Evolutionary conservation across 2,888 invertebrate species (phyloP), one percentile per base, ranked within the genome.

Genomic region (Cataglyphis altisquamis): DNA sequence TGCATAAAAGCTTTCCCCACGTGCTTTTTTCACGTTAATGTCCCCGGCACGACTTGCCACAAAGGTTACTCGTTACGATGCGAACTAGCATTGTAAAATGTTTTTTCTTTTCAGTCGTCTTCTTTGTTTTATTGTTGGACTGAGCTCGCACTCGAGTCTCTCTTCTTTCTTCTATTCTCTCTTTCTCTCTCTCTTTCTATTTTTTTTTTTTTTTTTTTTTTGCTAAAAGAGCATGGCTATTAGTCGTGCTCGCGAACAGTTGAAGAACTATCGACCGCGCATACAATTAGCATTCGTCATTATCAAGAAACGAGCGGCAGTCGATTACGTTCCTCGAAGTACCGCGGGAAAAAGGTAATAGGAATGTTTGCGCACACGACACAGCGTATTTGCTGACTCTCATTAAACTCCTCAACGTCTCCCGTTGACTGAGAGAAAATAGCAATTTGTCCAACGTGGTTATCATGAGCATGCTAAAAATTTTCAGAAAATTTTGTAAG

Each of bases 41-140:
- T 41, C 25, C 39, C 18, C 55, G 63, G 36, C 78, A 83, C 78
- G 67, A 78, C 67, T 45, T 29, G 83, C 67, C 78, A 74, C 68
- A 74, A 78, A 83, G 68, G 41, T 73, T 82, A 67, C 78, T 64
- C 78, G 80, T 84, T 77, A 81, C 67, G 36, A 82, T 68, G 36
- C 55, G 41, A 25, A 80, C 83, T 72, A 57, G 52, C 68, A 55
- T 57, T 64, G 73, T 81, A 62, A 81, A 83, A 70, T 74, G 41
- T 72, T 84, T 83, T 57, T 80, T 62, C 21, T 68, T 62, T 57
- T 15, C 36, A 4, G 18, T 21, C 29, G 75, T 15, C 25, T 63
- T 52, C 36, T 32, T 29, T 63, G 55, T 62, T 55, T 63, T 62
- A 48, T 32, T 32, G 45, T 10, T 12, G 62, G 32, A 48, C 48